phyloP scores from a whole-genome alignment of 2,888 invertebrate species.

The Plemyria rubiginata region DNA sequence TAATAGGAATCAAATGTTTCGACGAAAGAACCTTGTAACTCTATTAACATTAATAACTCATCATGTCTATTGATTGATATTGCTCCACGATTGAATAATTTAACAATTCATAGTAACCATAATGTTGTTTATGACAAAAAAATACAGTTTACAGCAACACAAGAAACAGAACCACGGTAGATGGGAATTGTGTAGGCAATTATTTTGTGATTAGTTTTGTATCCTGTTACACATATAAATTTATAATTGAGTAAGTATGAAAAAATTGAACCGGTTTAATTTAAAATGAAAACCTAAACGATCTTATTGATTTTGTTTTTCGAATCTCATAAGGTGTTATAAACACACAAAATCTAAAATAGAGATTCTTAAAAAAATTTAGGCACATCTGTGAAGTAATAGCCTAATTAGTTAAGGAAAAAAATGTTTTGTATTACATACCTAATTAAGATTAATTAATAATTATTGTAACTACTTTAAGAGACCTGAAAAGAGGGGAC shows the following conservation, averaged over 20 bases:
- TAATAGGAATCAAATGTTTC: slow-evolving; percentile 22
- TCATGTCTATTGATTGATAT: slow-evolving; percentile 54
- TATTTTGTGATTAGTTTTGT: slow-evolving; percentile 44
- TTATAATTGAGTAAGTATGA: slow-evolving; percentile 3
- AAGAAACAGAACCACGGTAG: slow-evolving; percentile 3
- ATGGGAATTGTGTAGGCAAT: slow-evolving; percentile 36
- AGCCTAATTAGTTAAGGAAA: too few relatives aligned
- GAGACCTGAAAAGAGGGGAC: too few relatives aligned
- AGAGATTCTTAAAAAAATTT: too few relatives aligned
- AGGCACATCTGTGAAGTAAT: too few relatives aligned
- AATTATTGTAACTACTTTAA: too few relatives aligned
- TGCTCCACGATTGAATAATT: slow-evolving; percentile 54
- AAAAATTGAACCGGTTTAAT: not conserved
- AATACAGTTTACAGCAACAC: slow-evolving; percentile 34
- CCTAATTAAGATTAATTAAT: too few relatives aligned
- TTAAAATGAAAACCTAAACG: not conserved
- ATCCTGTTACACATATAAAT: slow-evolving; percentile 34
- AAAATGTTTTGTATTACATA: too few relatives aligned
- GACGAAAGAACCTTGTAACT: slow-evolving; percentile 48
- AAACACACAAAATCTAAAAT: too few relatives aligned
- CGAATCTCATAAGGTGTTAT: too few relatives aligned
- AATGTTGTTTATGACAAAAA: slow-evolving; percentile 38
- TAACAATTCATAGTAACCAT: slow-evolving; percentile 39
- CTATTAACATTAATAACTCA: slow-evolving; percentile 51
- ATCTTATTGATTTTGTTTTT: not conserved